These are phyloP conservation scores for Platysteira castanea DNA, from an alignment of 2,113 vertebrate genomes.

Conservation along the genomic window DNA sequence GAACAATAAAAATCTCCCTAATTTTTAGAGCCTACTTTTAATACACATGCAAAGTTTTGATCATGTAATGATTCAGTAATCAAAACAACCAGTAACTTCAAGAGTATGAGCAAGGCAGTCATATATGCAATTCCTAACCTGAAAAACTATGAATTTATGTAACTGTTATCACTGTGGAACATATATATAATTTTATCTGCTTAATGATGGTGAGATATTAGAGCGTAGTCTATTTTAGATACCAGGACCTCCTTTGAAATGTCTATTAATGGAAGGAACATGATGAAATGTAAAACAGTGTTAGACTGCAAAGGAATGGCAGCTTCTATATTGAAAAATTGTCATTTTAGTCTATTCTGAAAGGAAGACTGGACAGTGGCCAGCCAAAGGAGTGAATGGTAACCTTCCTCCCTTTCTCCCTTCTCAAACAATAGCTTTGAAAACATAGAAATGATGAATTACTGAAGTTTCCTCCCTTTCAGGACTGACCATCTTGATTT, in stretches of 20 bases:
- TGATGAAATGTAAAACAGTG: neutral
- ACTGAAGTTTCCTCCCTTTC: neutral
- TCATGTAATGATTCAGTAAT: neutral
- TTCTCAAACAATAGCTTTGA: neutral
- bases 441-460: neutral
- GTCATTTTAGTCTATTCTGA: neutral
- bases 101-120: neutral
- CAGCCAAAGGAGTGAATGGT: neutral
- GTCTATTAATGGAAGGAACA: neutral
- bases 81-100: neutral
- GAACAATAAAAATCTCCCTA: neutral
- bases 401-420: neutral
- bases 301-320: neutral
- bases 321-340: neutral
- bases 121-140: neutral
- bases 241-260: neutral
- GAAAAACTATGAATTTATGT: neutral
- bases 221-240: constrained; percentile 6
- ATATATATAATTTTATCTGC: constrained; percentile 2
- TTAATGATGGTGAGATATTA: neutral
- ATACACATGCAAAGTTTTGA: neutral
- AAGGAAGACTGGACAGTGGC: neutral
- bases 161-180: neutral
- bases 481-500: neutral
- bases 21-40: neutral